phyloP scores from a whole-genome alignment of 1,140 invertebrate genomes.

The Polypedilum vanderplanki region DNA sequence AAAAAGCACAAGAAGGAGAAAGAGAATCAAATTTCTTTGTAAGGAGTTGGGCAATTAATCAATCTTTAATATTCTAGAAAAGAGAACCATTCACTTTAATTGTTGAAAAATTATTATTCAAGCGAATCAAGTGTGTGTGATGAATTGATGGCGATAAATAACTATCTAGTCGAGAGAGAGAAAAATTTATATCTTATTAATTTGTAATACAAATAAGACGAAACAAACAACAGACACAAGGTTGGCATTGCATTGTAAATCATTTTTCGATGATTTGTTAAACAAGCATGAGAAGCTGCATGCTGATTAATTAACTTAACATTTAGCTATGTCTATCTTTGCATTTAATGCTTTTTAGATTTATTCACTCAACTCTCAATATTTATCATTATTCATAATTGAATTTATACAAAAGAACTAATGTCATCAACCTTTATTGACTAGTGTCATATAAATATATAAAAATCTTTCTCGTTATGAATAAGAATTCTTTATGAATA shows the following conservation, averaged over 20 bases:
- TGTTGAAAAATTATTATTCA: slow-evolving; percentile 20
- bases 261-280: slow-evolving; percentile 19
- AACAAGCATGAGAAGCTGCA: slow-evolving; percentile 16
- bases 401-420: neutral
- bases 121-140: slow-evolving; percentile 16
- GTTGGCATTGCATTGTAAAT: slow-evolving; percentile 17
- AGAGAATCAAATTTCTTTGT: neutral
- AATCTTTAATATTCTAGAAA: neutral
- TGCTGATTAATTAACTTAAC: slow-evolving; percentile 6
- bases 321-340: neutral
- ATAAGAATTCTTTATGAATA: neutral
- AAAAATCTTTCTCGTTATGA: neutral
- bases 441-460: neutral
- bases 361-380: neutral
- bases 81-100: neutral
- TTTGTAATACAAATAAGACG: slow-evolving; percentile 12
- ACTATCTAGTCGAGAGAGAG: neutral
- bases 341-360: neutral
- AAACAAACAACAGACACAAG: neutral
- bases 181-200: neutral
- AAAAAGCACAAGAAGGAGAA: neutral
- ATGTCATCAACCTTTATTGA: slow-evolving; percentile 12
- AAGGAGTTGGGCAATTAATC: slow-evolving; percentile 7
- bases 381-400: neutral
- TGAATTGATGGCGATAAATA: neutral